Conservation (phyloP, 2,113 vertebrate genomes). For the Sturnira hondurensis region DNA sequence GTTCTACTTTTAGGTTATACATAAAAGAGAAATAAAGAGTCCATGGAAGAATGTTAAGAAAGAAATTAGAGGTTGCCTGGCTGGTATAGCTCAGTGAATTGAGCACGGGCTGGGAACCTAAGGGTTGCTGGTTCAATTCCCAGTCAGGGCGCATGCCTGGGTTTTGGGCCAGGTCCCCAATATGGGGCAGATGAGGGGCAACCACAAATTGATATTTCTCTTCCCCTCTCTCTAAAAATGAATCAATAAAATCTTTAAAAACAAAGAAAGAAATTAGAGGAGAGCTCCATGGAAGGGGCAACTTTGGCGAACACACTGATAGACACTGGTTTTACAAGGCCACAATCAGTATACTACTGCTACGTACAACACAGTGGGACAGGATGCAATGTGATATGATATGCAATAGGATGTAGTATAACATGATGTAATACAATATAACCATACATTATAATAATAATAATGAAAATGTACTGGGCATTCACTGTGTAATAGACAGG, state of each 20-base stretch:
- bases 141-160: no score
- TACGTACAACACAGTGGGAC: not conserved
- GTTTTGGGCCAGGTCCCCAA: no score
- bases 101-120: no score
- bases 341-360: not conserved
- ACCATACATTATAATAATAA: not conserved
- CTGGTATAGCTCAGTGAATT: no score
- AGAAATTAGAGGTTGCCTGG: not conserved
- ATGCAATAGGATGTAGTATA: not conserved
- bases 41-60: not conserved
- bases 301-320: not conserved
- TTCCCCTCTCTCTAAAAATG: no score
- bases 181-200: no score
- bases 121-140: no score
- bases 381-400: not conserved
- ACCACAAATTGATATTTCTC: no score
- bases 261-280: not conserved
- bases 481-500: not conserved
- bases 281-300: not conserved
- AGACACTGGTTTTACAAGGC: not conserved
- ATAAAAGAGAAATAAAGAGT: not conserved
- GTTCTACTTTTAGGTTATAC: not conserved
- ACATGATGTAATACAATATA: not conserved
- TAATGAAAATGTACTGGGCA: not conserved
- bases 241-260: no score